phyloP scores from a whole-genome alignment of 2,888 invertebrate species.

The Nomada hirtipes region DNA sequence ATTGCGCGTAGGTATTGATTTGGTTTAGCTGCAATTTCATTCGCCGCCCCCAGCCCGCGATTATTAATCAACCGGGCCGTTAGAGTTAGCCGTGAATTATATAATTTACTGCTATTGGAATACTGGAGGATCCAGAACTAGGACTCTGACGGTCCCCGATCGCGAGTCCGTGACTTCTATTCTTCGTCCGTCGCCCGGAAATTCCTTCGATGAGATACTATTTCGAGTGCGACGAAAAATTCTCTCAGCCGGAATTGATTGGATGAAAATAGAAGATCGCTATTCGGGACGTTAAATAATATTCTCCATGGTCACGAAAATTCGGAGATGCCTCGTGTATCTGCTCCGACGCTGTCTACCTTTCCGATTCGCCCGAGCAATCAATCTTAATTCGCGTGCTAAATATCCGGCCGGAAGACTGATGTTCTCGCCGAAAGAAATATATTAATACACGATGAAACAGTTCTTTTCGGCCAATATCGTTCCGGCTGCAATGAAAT shows the following conservation, averaged over 20 bases:
- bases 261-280: slow-evolving; percentile 5
- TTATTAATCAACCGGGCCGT: slow-evolving; percentile 1
- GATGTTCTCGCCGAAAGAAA: slow-evolving; percentile 30
- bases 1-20: slow-evolving; percentile 24
- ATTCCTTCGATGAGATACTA: slow-evolving; percentile 8
- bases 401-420: slow-evolving; percentile 40
- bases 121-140: neutral
- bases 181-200: neutral
- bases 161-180: neutral
- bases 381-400: slow-evolving; percentile 54
- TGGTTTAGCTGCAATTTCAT: slow-evolving; percentile 26
- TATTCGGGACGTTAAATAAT: neutral
- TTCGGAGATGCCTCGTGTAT: slow-evolving; percentile 32
- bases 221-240: slow-evolving; percentile 33
- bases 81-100: slow-evolving; percentile 16
- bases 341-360: slow-evolving; percentile 42
- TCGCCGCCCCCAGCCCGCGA: slow-evolving; percentile 7
- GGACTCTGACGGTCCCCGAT: neutral
- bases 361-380: slow-evolving; percentile 30
- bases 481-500: slow-evolving; percentile 29
- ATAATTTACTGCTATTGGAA: slow-evolving; percentile 25
- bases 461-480: slow-evolving; percentile 27
- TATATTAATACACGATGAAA: slow-evolving; percentile 51
- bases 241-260: slow-evolving; percentile 40
- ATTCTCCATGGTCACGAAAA: neutral